Percentiles rank a stretch among this genome's conserved stretches.
These are phyloP conservation scores for Pyxicephalus adspersus DNA, from an alignment of 2,113 vertebrate genomes.

Conservation along the genomic window DNA sequence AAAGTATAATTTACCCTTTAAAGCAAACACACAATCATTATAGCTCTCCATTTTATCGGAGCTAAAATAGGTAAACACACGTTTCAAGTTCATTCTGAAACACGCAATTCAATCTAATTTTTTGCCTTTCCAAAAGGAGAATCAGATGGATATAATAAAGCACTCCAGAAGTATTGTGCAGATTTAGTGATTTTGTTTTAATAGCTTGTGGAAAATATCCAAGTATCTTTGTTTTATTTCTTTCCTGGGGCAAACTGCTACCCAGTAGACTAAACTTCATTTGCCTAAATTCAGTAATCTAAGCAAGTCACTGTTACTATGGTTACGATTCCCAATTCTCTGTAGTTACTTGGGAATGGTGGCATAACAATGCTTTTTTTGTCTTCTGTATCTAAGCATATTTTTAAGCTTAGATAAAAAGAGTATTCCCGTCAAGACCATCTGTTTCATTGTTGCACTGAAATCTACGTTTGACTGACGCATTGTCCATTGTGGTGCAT, in stretches of 20 bases:
- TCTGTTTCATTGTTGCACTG: constrained; percentile 50
- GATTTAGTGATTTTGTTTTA: constrained; percentile 1
- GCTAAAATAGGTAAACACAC: constrained; percentile 42
- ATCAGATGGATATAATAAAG: constrained; percentile 1
- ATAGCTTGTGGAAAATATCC: constrained; percentile 29
- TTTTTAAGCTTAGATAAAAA: constrained; percentile 48
- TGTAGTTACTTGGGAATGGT: constrained; percentile 46
- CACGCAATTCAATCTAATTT: not conserved
- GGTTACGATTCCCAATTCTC: constrained; percentile 55
- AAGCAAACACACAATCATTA: not conserved
- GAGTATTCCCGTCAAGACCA: constrained; percentile 50
- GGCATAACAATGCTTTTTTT: constrained; percentile 52
- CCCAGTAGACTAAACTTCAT: constrained; percentile 49
- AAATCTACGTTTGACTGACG: constrained; percentile 36
- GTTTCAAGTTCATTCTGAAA: constrained; percentile 13
- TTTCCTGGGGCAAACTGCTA: constrained; percentile 47
- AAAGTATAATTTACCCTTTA: constrained; percentile 32
- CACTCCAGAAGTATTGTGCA: not conserved
- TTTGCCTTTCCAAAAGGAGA: not conserved
- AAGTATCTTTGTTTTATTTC: constrained; percentile 45
- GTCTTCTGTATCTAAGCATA: constrained; percentile 54
- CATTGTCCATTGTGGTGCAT: constrained; percentile 43
- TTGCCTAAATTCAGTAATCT: constrained; percentile 56
- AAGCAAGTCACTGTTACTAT: constrained; percentile 54
- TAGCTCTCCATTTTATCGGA: not conserved